phyloP scores from a whole-genome alignment of 2,888 invertebrate species.

The Prosopocoilus inquinatus region DNA sequence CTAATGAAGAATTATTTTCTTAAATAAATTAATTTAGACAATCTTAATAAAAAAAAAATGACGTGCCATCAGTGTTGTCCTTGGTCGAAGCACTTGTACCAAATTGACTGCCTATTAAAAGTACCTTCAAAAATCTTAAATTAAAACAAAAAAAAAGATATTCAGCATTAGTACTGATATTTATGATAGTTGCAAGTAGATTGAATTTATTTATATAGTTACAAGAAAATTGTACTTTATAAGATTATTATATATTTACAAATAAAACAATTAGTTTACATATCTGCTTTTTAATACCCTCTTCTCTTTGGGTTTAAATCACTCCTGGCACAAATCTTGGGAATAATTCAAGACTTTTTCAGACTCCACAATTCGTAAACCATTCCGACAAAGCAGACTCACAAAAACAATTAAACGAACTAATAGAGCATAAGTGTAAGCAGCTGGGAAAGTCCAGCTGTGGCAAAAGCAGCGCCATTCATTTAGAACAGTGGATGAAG shows the following conservation, averaged over 20 bases:
- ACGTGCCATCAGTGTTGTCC: conserved; percentile 41
- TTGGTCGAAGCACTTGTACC: conserved; percentile 42
- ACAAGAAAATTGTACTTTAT: conserved; percentile 39
- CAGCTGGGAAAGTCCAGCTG: conserved; percentile 61
- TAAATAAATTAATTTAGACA: conserved; percentile 17
- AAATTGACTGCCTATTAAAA: conserved; percentile 43
- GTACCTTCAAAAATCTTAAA: conserved; percentile 22
- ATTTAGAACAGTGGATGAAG: conserved; percentile 79
- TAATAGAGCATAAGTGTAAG: conserved; percentile 64
- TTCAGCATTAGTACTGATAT: conserved; percentile 17
- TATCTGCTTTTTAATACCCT: conserved; percentile 45
- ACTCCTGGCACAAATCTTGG: conserved; percentile 2
- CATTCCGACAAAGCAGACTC: conserved; percentile 39
- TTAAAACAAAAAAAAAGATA: conserved; percentile 7
- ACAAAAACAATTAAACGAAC: conserved; percentile 57
- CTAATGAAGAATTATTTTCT: conserved; percentile 4
- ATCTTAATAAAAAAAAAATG: conserved; percentile 24
- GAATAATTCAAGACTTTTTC: conserved; percentile 39
- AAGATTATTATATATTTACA: conserved; percentile 43
- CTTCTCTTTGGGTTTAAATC: conserved; percentile 11
- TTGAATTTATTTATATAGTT: neutral
- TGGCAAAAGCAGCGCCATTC: conserved; percentile 68
- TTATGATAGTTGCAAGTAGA: conserved; percentile 29
- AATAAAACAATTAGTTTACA: conserved; percentile 48
- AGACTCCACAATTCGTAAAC: conserved; percentile 45